phyloP scores from a whole-genome alignment of 2,888 invertebrate genomes.

The Prenolepis imparis region DNA sequence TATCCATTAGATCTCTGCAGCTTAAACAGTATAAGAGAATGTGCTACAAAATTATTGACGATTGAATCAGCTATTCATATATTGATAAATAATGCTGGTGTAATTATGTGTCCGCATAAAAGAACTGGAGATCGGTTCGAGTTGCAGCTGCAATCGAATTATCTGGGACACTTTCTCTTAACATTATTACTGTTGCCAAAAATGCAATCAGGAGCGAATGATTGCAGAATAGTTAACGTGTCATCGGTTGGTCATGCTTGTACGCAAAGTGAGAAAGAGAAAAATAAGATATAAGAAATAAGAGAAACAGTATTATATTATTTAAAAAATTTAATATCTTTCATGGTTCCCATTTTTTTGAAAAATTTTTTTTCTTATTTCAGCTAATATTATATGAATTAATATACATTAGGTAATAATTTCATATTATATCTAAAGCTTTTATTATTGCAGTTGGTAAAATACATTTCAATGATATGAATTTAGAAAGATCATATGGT shows the following conservation, averaged over 20 bases:
- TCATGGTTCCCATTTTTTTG: not conserved
- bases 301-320: not conserved
- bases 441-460: slow-evolving; percentile 85
- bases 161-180: slow-evolving; percentile 89
- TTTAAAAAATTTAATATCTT: not conserved
- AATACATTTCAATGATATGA: slow-evolving; percentile 91
- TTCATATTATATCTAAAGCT: not conserved
- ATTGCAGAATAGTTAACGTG: slow-evolving; percentile 88
- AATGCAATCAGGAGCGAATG: slow-evolving; percentile 87
- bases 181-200: slow-evolving; percentile 88
- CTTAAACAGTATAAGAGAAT: slow-evolving; percentile 87
- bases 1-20: slow-evolving; percentile 76
- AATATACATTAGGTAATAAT: not conserved
- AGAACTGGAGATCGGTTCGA: slow-evolving; percentile 90
- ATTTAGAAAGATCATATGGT: slow-evolving; percentile 90
- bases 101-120: slow-evolving; percentile 89
- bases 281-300: not conserved
- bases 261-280: slow-evolving; percentile 61
- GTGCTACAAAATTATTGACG: slow-evolving; percentile 85
- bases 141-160: slow-evolving; percentile 90
- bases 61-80: slow-evolving; percentile 88
- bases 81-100: slow-evolving; percentile 91
- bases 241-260: slow-evolving; percentile 88
- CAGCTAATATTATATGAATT: not conserved
- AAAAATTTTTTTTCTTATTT: not conserved